A percentile compares a stretch with the other conserved stretches of the same genome.
phyloP scores from a whole-genome alignment of 2,797 vertebrate species.

The Pygocentrus nattereri region DNA sequence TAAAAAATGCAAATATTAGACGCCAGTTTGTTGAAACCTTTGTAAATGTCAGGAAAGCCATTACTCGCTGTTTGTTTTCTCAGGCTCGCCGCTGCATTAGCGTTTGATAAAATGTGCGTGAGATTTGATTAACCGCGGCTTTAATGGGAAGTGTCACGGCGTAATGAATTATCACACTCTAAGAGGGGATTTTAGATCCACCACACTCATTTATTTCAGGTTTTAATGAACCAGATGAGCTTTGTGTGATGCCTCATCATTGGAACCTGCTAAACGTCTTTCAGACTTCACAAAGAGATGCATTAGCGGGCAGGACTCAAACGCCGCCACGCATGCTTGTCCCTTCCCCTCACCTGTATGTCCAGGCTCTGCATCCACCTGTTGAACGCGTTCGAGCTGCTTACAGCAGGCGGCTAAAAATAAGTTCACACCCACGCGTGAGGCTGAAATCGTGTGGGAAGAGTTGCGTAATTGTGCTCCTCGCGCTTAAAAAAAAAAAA shows the following conservation, averaged over 20 bases:
- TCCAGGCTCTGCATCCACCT: neutral
- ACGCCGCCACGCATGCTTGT: neutral
- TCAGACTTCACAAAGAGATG: slow-evolving; percentile 39
- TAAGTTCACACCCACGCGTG: no score
- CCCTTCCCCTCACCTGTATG: slow-evolving; percentile 11
- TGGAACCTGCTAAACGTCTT: slow-evolving; percentile 45
- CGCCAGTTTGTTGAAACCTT: slow-evolving; percentile 57
- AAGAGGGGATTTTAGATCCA: slow-evolving; percentile 37
- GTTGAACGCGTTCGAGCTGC: neutral
- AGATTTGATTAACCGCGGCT: slow-evolving; percentile 59
- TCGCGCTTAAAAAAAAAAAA: no score
- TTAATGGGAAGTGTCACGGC: slow-evolving; percentile 55
- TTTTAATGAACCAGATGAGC: slow-evolving; percentile 56
- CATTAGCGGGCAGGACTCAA: slow-evolving; percentile 28
- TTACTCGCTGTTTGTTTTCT: slow-evolving; percentile 62
- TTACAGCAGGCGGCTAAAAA: no score
- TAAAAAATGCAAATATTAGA: slow-evolving; percentile 50
- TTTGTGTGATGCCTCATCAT: slow-evolving; percentile 53
- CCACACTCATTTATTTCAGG: slow-evolving; percentile 47
- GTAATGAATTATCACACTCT: slow-evolving; percentile 58
- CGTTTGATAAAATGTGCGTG: slow-evolving; percentile 55
- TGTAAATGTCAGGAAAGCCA: slow-evolving; percentile 61
- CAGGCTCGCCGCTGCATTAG: slow-evolving; percentile 53
- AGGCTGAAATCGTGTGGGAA: no score
- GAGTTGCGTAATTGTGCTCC: no score